These are phyloP conservation scores for Trematomus bernacchii DNA, from an alignment of 2,797 vertebrate species.

Conservation along the genomic window DNA sequence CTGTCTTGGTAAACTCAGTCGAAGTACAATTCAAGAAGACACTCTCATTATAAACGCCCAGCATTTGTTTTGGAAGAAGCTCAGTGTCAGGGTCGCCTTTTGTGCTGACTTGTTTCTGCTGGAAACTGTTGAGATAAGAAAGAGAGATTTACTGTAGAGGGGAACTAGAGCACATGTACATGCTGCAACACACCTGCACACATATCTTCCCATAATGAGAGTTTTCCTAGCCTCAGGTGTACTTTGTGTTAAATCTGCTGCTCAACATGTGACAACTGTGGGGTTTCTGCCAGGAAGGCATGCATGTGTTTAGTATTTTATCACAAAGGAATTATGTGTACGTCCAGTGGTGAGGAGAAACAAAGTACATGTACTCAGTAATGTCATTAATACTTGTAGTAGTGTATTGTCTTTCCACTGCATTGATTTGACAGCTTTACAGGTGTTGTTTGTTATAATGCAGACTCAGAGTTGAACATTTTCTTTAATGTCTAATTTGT, in stretches of 20 bases:
- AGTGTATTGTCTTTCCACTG: too few species aligned
- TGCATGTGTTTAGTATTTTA: neutral
- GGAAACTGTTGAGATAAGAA: neutral
- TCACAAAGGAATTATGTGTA: neutral
- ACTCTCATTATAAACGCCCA: neutral
- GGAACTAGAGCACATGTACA: constrained; percentile 13
- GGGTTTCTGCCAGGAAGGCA: constrained; percentile 3
- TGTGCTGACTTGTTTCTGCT: neutral
- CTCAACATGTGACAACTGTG: constrained; percentile 1
- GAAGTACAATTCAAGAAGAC: too few species aligned
- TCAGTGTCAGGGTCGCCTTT: neutral
- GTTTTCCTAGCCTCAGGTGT: constrained; percentile 13
- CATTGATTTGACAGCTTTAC: too few species aligned
- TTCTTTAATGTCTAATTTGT: too few species aligned
- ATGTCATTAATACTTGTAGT: too few species aligned
- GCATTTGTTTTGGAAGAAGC: neutral
- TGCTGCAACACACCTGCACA: too few species aligned
- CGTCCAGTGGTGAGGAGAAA: neutral
- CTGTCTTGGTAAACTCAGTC: neutral
- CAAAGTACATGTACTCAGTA: too few species aligned
- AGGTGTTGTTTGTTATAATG: neutral
- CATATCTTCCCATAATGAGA: neutral
- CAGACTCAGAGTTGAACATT: neutral
- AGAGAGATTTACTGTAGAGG: neutral
- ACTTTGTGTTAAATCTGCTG: neutral